Conservation (phyloP, 2,888 invertebrate species). For the Orchesellides sinensis region DNA sequence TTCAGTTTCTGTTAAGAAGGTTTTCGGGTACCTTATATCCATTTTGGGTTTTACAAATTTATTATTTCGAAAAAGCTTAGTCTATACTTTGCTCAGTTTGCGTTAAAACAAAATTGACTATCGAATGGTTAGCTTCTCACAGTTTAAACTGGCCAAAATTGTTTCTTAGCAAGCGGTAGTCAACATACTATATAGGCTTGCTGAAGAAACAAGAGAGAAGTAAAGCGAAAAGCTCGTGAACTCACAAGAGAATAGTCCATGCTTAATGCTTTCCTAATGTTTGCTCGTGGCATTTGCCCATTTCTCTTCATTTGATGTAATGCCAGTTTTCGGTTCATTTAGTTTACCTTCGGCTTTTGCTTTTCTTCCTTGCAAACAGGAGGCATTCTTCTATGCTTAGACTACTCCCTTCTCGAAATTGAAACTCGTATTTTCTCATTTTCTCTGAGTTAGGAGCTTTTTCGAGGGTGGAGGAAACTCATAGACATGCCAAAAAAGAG, state of each 20-base stretch:
- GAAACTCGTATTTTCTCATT: slow-evolving; percentile 63
- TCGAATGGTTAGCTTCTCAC: slow-evolving; percentile 45
- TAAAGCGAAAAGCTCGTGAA: slow-evolving; percentile 1
- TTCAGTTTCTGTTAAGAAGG: slow-evolving; percentile 5
- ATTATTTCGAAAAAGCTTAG: not conserved
- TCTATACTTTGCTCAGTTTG: not conserved
- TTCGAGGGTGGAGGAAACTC: slow-evolving; percentile 60
- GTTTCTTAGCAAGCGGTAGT: slow-evolving; percentile 1
- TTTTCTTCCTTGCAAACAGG: slow-evolving; percentile 24
- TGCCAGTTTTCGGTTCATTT: slow-evolving; percentile 63
- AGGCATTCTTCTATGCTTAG: slow-evolving; percentile 23
- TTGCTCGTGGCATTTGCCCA: slow-evolving; percentile 60
- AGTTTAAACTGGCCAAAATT: slow-evolving; percentile 44
- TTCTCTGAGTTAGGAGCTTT: slow-evolving; percentile 56
- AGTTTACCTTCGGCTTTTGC: slow-evolving; percentile 51
- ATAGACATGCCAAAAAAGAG: slow-evolving; percentile 56
- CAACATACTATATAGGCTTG: not conserved
- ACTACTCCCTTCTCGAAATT: slow-evolving; percentile 58
- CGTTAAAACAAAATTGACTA: slow-evolving; percentile 53
- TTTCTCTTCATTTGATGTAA: slow-evolving; percentile 63
- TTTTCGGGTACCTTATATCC: slow-evolving; percentile 5
- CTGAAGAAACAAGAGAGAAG: not conserved
- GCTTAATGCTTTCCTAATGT: slow-evolving; percentile 60
- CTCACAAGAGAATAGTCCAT: slow-evolving; percentile 53
- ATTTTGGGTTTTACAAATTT: too few species aligned